These are phyloP conservation scores for Endomychus coccineus DNA, from an alignment of 2,888 invertebrate genomes.

Conservation along the genomic window DNA sequence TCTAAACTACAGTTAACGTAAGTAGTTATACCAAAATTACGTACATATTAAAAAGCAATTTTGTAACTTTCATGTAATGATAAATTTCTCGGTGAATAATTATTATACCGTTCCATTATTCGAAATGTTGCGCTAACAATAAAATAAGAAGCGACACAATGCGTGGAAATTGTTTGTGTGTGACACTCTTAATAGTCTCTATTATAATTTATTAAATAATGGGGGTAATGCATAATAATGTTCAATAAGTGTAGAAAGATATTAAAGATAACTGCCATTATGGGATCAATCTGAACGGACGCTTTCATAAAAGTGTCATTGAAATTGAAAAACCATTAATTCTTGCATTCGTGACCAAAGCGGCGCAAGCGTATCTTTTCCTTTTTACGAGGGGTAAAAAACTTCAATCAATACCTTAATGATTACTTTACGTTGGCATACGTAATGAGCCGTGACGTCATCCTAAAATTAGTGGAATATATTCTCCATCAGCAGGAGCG, in stretches of 20 bases:
- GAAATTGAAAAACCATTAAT: conserved; percentile 43
- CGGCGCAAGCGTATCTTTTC: conserved; percentile 34
- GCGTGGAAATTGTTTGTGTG: conserved; percentile 8
- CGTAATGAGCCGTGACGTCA: conserved; percentile 44
- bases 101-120: conserved; percentile 13
- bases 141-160: conserved; percentile 11
- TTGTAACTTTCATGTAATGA: too few species aligned
- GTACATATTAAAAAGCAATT: too few species aligned
- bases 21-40: too few species aligned
- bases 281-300: conserved; percentile 28
- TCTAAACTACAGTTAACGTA: too few species aligned
- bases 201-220: conserved; percentile 25
- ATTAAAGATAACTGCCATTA: conserved; percentile 10
- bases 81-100: conserved; percentile 12
- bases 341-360: conserved; percentile 35
- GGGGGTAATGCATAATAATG: conserved; percentile 19
- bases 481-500: too few species aligned
- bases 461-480: too few species aligned
- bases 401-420: conserved; percentile 45
- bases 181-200: conserved; percentile 18
- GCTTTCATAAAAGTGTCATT: conserved; percentile 36
- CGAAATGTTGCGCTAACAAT: conserved; percentile 10
- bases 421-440: conserved; percentile 43
- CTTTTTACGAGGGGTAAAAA: conserved; percentile 35
- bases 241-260: conserved; percentile 9